A percentile compares a stretch with the other conserved stretches of the same genome.
Evolutionary conservation across 2,797 vertebrate species (phyloP).

Genomic region (Thunnus albacares): DNA sequence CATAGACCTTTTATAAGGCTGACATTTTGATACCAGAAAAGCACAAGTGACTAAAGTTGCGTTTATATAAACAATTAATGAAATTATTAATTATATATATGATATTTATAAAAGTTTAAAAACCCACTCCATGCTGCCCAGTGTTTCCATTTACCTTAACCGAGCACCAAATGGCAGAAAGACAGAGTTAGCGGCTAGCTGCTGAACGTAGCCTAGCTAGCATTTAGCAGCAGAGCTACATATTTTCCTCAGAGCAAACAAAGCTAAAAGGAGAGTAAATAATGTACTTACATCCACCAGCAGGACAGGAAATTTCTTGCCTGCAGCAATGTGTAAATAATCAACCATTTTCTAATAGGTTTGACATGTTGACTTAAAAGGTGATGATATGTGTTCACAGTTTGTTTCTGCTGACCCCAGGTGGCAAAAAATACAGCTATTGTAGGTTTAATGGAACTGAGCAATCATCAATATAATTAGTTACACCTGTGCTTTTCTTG

Average conservation of each 20-base stretch:
- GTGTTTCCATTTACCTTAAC: no score
- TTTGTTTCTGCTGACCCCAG: no score
- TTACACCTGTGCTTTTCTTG: not conserved
- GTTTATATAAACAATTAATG: no score
- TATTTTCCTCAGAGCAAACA: not conserved
- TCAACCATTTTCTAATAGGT: not conserved
- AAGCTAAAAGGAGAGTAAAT: not conserved
- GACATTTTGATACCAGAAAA: not conserved
- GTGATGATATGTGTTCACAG: not conserved
- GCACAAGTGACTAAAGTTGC: not conserved
- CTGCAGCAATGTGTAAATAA: not conserved
- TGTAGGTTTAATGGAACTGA: not conserved
- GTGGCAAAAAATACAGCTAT: not conserved
- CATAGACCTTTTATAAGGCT: not conserved
- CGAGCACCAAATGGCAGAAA: not conserved
- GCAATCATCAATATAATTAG: not conserved
- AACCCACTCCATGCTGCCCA: no score
- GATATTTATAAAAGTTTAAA: no score
- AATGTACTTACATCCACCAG: not conserved
- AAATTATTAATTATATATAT: no score
- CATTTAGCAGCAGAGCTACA: not conserved
- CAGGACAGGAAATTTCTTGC: not conserved
- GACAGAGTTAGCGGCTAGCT: not conserved
- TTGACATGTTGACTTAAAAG: not conserved
- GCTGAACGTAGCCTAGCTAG: no score